Conservation (phyloP, 1,140 invertebrate species). For the Drosophila tani region DNA sequence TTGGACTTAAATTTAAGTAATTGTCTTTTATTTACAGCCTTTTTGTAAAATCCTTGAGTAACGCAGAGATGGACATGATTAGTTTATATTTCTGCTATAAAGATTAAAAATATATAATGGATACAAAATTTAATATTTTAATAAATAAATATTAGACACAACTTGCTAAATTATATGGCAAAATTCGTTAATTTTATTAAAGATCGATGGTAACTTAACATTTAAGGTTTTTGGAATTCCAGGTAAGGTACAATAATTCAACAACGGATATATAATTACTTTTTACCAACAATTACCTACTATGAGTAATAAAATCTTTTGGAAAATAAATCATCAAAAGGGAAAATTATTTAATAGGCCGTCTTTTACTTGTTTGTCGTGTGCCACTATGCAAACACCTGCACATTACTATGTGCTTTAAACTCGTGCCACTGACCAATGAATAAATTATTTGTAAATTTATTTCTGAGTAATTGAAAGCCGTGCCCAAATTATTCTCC, state of each 20-base stretch:
- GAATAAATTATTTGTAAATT: background rate
- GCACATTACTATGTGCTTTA: background rate
- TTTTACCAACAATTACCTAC: no score
- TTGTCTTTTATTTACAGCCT: conserved; percentile 10
- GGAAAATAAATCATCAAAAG: background rate
- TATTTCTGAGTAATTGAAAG: background rate
- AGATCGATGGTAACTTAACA: no score
- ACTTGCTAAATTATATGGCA: background rate
- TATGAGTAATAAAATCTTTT: no score
- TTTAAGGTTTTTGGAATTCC: no score
- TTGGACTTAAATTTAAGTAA: background rate
- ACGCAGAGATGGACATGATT: no score
- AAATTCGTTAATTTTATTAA: no score
- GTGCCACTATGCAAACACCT: background rate
- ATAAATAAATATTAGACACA: background rate
- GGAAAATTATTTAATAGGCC: background rate
- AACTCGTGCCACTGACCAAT: background rate
- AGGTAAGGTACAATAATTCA: no score
- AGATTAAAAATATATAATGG: background rate
- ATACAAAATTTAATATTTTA: background rate
- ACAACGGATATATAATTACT: no score
- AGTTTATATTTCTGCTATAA: background rate
- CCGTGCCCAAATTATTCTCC: background rate
- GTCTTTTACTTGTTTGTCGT: background rate
- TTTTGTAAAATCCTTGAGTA: background rate